A percentile compares a stretch with the other conserved stretches of the same genome.
Evolutionary conservation across 2,888 invertebrate genomes (phyloP).

Genomic region (Dolichopus griseipennis): DNA sequence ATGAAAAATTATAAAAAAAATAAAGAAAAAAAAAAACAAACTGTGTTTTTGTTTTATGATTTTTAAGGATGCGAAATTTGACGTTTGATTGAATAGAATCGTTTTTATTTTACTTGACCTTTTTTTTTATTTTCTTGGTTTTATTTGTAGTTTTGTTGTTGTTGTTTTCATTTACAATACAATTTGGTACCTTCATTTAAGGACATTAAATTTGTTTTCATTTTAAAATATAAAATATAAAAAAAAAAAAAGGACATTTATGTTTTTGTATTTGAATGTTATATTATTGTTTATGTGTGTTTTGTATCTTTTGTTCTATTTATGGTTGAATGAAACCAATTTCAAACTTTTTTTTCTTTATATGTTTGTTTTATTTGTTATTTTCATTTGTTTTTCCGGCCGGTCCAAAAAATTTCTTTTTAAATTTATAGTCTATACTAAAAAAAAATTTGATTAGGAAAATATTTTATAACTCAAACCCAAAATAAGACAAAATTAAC

Average conservation of each 20-base stretch:
- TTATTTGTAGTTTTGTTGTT: background rate
- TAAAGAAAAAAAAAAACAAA: too few species aligned
- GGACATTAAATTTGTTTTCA: background rate
- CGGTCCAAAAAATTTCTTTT: background rate
- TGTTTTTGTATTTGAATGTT: too few species aligned
- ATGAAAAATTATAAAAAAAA: background rate
- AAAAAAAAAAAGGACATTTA: too few species aligned
- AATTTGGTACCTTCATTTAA: background rate
- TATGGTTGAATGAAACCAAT: background rate
- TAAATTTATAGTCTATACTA: background rate
- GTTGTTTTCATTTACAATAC: background rate
- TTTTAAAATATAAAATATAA: too few species aligned
- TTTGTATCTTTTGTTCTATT: background rate
- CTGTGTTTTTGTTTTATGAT: background rate
- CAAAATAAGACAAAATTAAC: background rate
- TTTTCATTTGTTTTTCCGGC: background rate
- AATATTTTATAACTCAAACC: background rate
- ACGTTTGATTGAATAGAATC: background rate
- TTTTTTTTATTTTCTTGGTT: background rate
- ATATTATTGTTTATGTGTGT: too few species aligned
- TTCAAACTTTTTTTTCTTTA: too few species aligned
- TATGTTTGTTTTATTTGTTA: background rate
- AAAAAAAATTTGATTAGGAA: conserved; percentile 3
- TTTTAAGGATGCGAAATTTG: background rate
- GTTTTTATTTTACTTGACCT: background rate